Percentiles rank a stretch among this genome's conserved stretches.
Evolutionary conservation across 2,888 invertebrate species (phyloP).

Genomic region (Stenolophus ochropezus): DNA sequence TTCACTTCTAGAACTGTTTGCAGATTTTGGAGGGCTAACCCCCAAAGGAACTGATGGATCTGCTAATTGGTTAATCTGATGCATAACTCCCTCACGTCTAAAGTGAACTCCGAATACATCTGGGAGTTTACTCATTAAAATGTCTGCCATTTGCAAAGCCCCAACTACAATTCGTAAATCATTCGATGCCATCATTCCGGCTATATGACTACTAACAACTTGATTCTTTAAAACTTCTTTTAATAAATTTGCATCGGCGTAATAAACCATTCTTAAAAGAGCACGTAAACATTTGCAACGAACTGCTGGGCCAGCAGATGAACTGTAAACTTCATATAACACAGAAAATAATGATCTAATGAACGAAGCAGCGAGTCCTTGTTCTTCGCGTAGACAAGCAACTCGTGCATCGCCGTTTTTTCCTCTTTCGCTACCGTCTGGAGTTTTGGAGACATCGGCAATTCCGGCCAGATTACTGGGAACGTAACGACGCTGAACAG

Average conservation of each 20-base stretch:
- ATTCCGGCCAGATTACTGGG: constrained; percentile 75
- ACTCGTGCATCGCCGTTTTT: constrained; percentile 79
- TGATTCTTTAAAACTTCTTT: constrained; percentile 83
- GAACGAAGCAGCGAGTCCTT: constrained; percentile 81
- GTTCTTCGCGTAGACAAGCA: constrained; percentile 82
- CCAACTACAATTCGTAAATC: constrained; percentile 98
- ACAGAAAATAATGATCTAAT: constrained; percentile 91
- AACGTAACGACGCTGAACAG: constrained; percentile 88
- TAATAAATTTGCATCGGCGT: constrained; percentile 90
- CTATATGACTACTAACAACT: constrained; percentile 96
- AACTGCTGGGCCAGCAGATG: constrained; percentile 97
- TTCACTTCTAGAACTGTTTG: constrained; percentile 74
- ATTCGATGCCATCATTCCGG: constrained; percentile 98
- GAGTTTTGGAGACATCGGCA: constrained; percentile 49
- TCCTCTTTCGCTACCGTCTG: constrained; percentile 64
- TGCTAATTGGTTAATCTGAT: constrained; percentile 85
- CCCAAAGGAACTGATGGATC: constrained; percentile 80
- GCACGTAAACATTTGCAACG: constrained; percentile 97
- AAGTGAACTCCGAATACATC: constrained; percentile 97
- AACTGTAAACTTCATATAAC: constrained; percentile 98
- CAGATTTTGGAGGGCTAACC: constrained; percentile 76
- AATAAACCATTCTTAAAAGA: constrained; percentile 96
- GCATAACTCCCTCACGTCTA: constrained; percentile 97
- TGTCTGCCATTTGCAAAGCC: constrained; percentile 96
- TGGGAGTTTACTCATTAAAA: constrained; percentile 96